Evolutionary conservation across 2,888 invertebrate genomes (phyloP).

Genomic region (Saturnia pavonia): DNA sequence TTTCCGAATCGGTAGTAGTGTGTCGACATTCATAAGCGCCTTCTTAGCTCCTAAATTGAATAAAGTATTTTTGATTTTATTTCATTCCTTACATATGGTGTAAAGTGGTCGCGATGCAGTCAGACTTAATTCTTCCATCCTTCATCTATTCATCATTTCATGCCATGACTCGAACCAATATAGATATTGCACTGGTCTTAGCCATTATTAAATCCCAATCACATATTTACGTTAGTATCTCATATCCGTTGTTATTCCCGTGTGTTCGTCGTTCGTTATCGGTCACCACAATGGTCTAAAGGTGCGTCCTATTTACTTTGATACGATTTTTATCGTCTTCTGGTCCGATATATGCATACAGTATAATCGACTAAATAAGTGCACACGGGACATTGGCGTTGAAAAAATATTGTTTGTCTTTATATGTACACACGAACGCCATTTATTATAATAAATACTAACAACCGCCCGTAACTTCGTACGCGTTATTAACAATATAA

Average conservation of each 20-base stretch:
- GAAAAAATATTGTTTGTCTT: conserved; percentile 6
- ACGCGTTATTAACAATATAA: too few species aligned
- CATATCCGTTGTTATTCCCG: conserved; percentile 4
- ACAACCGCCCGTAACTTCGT: too few species aligned
- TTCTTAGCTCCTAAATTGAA: too few species aligned
- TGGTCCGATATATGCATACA: conserved; percentile 3
- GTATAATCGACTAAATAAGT: not conserved
- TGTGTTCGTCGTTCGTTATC: conserved; percentile 32
- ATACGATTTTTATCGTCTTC: conserved; percentile 41
- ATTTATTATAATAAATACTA: not conserved
- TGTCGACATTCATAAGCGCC: too few species aligned
- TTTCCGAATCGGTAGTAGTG: too few species aligned
- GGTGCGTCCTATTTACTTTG: conserved; percentile 44
- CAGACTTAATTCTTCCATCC: too few species aligned
- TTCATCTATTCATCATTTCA: too few species aligned
- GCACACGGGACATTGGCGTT: conserved; percentile 4
- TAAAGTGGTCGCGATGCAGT: too few species aligned
- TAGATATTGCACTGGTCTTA: not conserved
- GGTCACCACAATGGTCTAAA: conserved; percentile 47
- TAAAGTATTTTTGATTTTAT: too few species aligned
- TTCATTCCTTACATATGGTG: too few species aligned
- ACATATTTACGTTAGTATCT: not conserved
- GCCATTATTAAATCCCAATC: not conserved
- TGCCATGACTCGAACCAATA: too few species aligned
- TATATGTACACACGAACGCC: not conserved